Percentiles rank a stretch among this genome's conserved stretches.
These are phyloP conservation scores for Elephas maximus DNA, from an alignment of 2,113 vertebrate genomes.

Conservation along the genomic window DNA sequence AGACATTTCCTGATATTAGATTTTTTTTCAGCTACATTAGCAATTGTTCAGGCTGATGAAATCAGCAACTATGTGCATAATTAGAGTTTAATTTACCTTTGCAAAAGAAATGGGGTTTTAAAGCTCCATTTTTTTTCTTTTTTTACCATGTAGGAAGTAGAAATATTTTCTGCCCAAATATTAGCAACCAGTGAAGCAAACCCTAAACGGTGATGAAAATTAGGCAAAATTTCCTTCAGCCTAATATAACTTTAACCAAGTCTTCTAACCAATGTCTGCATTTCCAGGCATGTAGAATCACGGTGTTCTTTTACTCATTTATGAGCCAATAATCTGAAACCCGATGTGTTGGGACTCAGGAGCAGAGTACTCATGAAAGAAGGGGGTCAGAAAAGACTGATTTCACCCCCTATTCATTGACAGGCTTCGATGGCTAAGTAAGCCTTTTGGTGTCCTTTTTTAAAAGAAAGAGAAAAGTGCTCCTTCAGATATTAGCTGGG, in stretches of 20 bases:
- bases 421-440: background rate
- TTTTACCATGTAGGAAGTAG: background rate
- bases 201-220: constrained; percentile 33
- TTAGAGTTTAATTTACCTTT: constrained; percentile 70
- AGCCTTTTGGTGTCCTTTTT: background rate
- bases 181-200: constrained; percentile 66
- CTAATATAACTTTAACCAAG: constrained; percentile 22
- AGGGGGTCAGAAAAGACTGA: background rate
- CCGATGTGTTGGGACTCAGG: background rate
- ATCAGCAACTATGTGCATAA: constrained; percentile 61
- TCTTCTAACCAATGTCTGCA: background rate
- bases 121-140: constrained; percentile 36
- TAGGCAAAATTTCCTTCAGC: constrained; percentile 58
- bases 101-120: constrained; percentile 20
- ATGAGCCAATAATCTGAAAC: background rate
- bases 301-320: background rate
- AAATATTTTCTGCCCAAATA: constrained; percentile 43
- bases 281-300: background rate
- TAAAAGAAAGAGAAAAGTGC: background rate
- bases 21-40: constrained; percentile 78
- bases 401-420: background rate
- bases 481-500: background rate
- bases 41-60: constrained; percentile 71
- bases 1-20: constrained; percentile 67
- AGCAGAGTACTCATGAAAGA: background rate